Base-by-base conservation (phyloP, 2,113 vertebrate species). In the Carassius carassius region DNA sequence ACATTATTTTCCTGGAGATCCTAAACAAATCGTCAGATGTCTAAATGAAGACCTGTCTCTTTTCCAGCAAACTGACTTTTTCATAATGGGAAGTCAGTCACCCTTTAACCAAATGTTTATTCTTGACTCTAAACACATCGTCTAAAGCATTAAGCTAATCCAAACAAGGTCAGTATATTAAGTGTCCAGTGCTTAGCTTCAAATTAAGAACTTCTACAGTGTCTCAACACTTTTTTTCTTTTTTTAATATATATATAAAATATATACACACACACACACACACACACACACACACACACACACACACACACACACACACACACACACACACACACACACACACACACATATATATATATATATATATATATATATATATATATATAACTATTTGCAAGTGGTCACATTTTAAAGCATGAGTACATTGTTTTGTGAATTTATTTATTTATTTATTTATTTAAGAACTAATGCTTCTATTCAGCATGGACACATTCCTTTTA, bases 11-110 rank as follows among this genome's bases (percentile, higher is more conserved):
- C 32, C 21, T 41, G 32, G 16, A 76, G 54, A 60, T 77, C 74
- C 70, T 47, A 8, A 73, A 73, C 70, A 73, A 49, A 77, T 23
- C 2, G 29, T 76, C 23, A 77, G 32, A 78, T n/a, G 32, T 41
- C 1, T 60, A 60, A 60, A 78, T n/a, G 10, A 35, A 77, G 25
- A 13, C 8, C 16, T 51, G 72, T 74, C 72, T 14, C 19, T 47
- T 35, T 69, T 6, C 29, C 65, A 23, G 72, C 21, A 47, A 51
- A 76, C 13, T 11, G 23, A 54, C 9, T 10, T 8, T 35, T 25
- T 56, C 47, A 19, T 19, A 35, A 32, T 35, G 25, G 49, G 74
- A 16, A 56, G 23, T 32, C 23, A 56, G 49, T 56, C 25, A 58
- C 75, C 32, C 29, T 58, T 56, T 32, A 56, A 54, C 25, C 25